Percentiles rank a stretch among this genome's conserved stretches.
Conservation (phyloP, 2,797 vertebrate genomes). For the Rallus crepitans region DNA sequence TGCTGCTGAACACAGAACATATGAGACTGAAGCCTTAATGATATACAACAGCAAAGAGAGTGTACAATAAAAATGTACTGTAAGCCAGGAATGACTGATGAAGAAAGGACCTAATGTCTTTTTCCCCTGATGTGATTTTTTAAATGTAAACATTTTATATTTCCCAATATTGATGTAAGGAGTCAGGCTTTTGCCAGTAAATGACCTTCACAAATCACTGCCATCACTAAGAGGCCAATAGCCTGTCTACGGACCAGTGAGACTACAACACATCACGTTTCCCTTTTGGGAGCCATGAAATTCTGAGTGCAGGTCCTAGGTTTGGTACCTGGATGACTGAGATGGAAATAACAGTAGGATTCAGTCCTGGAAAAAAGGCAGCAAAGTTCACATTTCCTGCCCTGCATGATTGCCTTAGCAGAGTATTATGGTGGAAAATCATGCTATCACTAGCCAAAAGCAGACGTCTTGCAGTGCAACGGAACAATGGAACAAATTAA, state of each 20-base stretch:
- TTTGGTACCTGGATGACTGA: background rate
- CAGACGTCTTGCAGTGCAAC: background rate
- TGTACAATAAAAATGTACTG: slow-evolving; percentile 47
- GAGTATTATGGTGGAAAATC: background rate
- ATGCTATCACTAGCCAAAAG: background rate
- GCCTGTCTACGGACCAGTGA: background rate
- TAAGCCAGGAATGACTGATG: slow-evolving; percentile 55
- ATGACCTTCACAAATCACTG: slow-evolving; percentile 12
- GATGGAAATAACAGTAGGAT: background rate
- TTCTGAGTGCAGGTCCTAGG: background rate
- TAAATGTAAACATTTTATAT: background rate
- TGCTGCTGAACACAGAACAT: slow-evolving; percentile 67
- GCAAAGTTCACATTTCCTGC: background rate
- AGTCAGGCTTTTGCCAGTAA: background rate
- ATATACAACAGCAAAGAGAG: slow-evolving; percentile 55
- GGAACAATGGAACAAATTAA: background rate
- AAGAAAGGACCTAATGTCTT: slow-evolving; percentile 3
- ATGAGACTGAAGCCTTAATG: slow-evolving; percentile 60
- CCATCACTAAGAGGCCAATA: background rate
- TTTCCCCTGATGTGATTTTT: background rate
- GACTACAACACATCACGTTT: background rate
- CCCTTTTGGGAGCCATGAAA: background rate
- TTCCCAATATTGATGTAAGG: background rate
- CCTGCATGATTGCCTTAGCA: background rate
- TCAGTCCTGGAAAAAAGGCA: background rate